These are phyloP conservation scores for Holothuria leucospilota DNA, from an alignment of 53 echinoderm and acorn worm species.

Conservation along the genomic window DNA sequence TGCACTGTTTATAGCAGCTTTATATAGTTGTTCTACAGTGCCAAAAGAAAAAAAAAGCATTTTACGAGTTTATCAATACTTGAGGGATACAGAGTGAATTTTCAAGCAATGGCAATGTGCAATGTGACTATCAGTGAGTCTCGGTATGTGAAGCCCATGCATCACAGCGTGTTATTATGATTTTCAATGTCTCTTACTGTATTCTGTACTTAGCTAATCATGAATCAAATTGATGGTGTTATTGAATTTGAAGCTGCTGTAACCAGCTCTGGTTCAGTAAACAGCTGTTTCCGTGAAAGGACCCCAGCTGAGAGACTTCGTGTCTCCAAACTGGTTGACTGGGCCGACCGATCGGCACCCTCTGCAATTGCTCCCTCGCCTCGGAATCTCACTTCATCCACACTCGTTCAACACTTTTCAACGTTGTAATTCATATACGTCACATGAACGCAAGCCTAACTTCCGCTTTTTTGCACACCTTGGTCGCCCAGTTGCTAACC, in stretches of 20 bases:
- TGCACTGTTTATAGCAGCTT: too few species aligned
- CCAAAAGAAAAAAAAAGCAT: too few species aligned
- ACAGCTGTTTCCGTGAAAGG: slow-evolving; percentile 40
- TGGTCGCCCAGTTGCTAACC: too few species aligned
- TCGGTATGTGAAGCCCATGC: too few species aligned
- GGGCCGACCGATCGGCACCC: slow-evolving; percentile 31
- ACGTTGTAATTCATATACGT: slow-evolving; percentile 9
- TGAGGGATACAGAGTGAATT: too few species aligned
- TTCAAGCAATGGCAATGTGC: too few species aligned
- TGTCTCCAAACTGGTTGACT: slow-evolving; percentile 35
- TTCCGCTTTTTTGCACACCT: too few species aligned
- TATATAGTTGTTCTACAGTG: too few species aligned
- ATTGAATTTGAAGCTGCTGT: slow-evolving; percentile 41
- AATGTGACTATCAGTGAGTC: too few species aligned
- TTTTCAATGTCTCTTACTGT: slow-evolving; percentile 38
- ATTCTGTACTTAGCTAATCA: slow-evolving; percentile 19
- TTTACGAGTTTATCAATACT: too few species aligned
- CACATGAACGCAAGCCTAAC: neutral
- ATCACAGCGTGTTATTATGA: too few species aligned
- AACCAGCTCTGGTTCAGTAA: slow-evolving; percentile 30
- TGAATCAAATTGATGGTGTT: slow-evolving; percentile 36
- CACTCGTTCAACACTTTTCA: slow-evolving; percentile 14
- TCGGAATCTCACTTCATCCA: slow-evolving; percentile 11
- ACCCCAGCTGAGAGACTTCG: slow-evolving; percentile 40
- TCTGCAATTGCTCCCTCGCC: slow-evolving; percentile 13